Conservation (phyloP, 2,113 vertebrate species). For the Colossoma macropomum region DNA sequence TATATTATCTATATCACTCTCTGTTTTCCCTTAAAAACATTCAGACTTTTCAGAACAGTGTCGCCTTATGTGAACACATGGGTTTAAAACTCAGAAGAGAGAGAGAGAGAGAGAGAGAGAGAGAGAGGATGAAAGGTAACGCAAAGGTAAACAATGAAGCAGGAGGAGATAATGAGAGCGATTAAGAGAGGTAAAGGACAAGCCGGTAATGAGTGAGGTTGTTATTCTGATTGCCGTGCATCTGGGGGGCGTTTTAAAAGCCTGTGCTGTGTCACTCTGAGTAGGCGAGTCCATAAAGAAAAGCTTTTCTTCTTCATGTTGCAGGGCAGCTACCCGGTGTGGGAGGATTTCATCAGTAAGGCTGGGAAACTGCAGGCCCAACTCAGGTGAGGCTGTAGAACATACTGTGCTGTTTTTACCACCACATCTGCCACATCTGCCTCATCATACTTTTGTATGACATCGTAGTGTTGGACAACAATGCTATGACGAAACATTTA, state of each 20-base stretch:
- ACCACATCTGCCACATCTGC: neutral
- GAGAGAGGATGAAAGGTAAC: neutral
- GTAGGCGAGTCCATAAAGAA: neutral
- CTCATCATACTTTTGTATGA: neutral
- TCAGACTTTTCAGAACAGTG: too few relatives aligned
- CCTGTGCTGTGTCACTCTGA: neutral
- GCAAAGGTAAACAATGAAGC: neutral
- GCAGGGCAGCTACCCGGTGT: slow-evolving; percentile 79
- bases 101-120: neutral
- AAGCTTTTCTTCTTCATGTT: slow-evolving; percentile 22
- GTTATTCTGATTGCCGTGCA: slow-evolving; percentile 3
- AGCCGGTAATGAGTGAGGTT: slow-evolving; percentile 17
- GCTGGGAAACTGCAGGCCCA: slow-evolving; percentile 81
- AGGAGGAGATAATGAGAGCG: slow-evolving; percentile 10
- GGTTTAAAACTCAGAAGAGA: neutral
- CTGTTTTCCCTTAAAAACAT: too few relatives aligned
- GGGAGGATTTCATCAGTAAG: slow-evolving; percentile 84
- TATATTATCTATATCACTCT: too few relatives aligned
- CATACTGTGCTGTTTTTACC: neutral
- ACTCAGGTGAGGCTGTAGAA: slow-evolving; percentile 69
- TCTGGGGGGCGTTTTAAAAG: slow-evolving; percentile 19
- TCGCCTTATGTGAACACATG: neutral
- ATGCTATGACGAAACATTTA: too few relatives aligned
- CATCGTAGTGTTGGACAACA: too few relatives aligned
- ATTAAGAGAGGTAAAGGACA: slow-evolving; percentile 15